Base-by-base conservation (phyloP, 2,113 vertebrate species). In the Ictalurus punctatus region DNA sequence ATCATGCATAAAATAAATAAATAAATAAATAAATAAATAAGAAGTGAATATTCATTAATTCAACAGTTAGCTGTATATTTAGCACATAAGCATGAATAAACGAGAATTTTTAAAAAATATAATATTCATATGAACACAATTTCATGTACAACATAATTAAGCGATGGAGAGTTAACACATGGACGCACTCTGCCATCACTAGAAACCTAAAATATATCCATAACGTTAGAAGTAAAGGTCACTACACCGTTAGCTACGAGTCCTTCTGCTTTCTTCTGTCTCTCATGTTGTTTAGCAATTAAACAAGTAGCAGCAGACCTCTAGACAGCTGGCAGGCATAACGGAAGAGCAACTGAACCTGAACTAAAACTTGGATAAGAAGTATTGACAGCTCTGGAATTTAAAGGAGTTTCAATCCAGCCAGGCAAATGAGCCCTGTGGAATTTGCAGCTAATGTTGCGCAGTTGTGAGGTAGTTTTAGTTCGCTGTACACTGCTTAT, bases 361-460 rank as follows among this genome's bases (percentile, higher is more conserved):
- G 81, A 83, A 82, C 79, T 82, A 30, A 58, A 82, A 59, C 79
- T 12, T 37, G 79, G 21, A 54, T 52, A 52, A 80, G 78, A 81
- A 25, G 34, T 23, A 40, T 56, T 30, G 78, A 56, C 78, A 56
- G 78, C 78, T 56, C 78, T 56, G 16, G 7, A 30, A 81, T 83
- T 61, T 61, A 40, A 58, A 34, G 10, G 14, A 21, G 44, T 61
- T 56, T 19, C 16, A 19, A 81, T 30, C 7, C 16, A 56, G 78
- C 16, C 27, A 34, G 14, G 0, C 52, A 56, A 56, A 56, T 30
- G 30, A 16, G 14, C 52, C 30, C 81, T 40, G 58, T 25, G 63
- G 1, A 61, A 37, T 14, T 2, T 83, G 54, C 1, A 61, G 40
- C 58, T 61, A 19, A 54, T 21, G 79, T 12, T 34, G 14, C 27